Percentiles rank a stretch among this genome's conserved stretches.
These are phyloP conservation scores for Apogon talboti DNA, from an alignment of 2,797 vertebrate genomes.

Conservation along the genomic window DNA sequence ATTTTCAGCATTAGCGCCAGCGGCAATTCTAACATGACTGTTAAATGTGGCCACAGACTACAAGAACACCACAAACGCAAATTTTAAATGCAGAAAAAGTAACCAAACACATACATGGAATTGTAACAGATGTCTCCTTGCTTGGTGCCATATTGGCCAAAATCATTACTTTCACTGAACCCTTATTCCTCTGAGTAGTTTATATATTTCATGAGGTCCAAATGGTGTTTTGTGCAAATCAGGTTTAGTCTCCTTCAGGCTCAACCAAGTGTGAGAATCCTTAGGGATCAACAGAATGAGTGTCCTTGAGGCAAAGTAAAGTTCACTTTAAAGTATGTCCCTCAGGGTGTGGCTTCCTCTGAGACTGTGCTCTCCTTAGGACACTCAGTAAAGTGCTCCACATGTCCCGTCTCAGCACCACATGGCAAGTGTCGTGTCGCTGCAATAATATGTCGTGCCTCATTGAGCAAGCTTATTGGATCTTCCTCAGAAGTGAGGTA, in stretches of 20 bases:
- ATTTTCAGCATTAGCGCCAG: no score
- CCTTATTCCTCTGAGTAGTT: slow-evolving; percentile 12
- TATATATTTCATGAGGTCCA: slow-evolving; percentile 18
- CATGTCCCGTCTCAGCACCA: slow-evolving; percentile 42
- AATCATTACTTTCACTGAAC: slow-evolving; percentile 29
- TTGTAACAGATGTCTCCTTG: slow-evolving; percentile 18
- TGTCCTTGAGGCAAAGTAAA: slow-evolving; percentile 35
- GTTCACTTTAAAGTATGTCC: slow-evolving; percentile 31
- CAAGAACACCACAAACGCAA: neutral
- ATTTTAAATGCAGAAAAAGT: slow-evolving; percentile 8
- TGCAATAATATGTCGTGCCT: slow-evolving; percentile 77
- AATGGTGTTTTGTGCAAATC: slow-evolving; percentile 19
- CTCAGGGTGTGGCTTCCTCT: slow-evolving; percentile 26
- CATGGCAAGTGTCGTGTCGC: slow-evolving; percentile 69
- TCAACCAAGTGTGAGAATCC: slow-evolving; percentile 12
- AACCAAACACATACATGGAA: neutral
- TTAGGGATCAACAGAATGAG: neutral
- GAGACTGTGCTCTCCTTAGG: slow-evolving; percentile 11
- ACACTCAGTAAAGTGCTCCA: slow-evolving; percentile 5
- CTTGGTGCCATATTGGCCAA: slow-evolving; percentile 7
- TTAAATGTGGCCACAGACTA: neutral
- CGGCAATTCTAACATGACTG: no score
- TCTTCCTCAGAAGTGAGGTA: slow-evolving; percentile 78
- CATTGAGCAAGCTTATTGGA: slow-evolving; percentile 84
- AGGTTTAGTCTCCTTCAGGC: slow-evolving; percentile 24